A percentile compares a stretch with the other conserved stretches of the same genome.
phyloP scores from a whole-genome alignment of 2,888 invertebrate species.

The Pyrgus malvae region DNA sequence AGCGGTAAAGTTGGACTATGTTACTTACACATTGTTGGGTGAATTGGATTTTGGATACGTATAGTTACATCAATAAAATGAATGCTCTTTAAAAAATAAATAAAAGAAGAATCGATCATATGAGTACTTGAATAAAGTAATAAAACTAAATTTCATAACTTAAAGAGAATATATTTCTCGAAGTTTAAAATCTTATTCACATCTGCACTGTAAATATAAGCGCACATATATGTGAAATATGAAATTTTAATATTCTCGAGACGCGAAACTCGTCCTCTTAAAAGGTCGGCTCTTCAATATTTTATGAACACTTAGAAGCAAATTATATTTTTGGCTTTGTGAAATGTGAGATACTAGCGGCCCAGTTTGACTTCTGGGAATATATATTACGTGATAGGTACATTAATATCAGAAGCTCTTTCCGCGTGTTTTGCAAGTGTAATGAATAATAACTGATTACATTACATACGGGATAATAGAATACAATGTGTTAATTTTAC shows the following conservation, averaged over 20 bases:
- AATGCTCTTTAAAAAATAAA: no score
- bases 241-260: conserved; percentile 65
- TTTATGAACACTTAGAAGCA: conserved; percentile 67
- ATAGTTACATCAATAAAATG: no score
- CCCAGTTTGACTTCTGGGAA: conserved; percentile 1
- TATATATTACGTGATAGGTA: background rate
- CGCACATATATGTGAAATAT: conserved; percentile 41
- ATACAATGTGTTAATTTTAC: no score
- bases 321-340: conserved; percentile 59
- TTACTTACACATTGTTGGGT: no score
- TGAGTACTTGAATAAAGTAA: background rate
- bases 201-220: conserved; percentile 13
- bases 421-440: background rate
- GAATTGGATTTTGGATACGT: no score
- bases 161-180: background rate
- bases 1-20: no score
- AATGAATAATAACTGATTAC: background rate
- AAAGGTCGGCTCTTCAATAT: conserved; percentile 61
- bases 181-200: conserved; percentile 8
- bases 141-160: background rate
- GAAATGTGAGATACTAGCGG: conserved; percentile 40
- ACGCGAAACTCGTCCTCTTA: conserved; percentile 52
- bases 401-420: no score
- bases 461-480: no score
- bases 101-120: no score